phyloP scores from a whole-genome alignment of 2,113 vertebrate genomes.

The Chrysochloris asiatica region DNA sequence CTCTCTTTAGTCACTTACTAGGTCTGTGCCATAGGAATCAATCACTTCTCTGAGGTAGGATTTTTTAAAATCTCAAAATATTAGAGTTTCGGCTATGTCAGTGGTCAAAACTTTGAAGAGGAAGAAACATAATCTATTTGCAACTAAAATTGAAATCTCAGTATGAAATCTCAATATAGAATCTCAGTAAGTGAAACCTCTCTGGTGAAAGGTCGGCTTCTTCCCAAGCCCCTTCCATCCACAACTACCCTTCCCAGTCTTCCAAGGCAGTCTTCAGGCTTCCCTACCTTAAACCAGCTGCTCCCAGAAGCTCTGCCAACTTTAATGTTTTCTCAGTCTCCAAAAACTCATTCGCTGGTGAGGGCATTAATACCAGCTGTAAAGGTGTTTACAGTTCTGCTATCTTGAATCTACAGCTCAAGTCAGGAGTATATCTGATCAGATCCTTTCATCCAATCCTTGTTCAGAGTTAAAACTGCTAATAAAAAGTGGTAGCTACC shows the following conservation, averaged over 20 bases:
- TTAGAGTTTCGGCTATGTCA: background rate
- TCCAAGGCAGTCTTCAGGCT: background rate
- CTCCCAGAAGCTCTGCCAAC: background rate
- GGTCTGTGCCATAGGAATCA: background rate
- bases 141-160: background rate
- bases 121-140: background rate
- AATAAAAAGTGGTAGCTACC: background rate
- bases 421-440: background rate
- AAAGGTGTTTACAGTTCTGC: background rate
- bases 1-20: background rate
- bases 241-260: background rate
- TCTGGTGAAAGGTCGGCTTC: background rate
- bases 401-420: background rate
- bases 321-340: background rate
- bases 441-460: background rate
- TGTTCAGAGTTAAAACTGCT: background rate
- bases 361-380: background rate
- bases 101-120: background rate
- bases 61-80: background rate
- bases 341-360: background rate
- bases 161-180: background rate
- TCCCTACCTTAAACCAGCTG: background rate
- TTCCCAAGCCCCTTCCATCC: background rate
- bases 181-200: background rate
- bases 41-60: background rate